A percentile compares a stretch with the other conserved stretches of the same genome.
These are phyloP conservation scores for Pluvianellus socialis DNA, from an alignment of 2,113 vertebrate species.

Conservation along the genomic window DNA sequence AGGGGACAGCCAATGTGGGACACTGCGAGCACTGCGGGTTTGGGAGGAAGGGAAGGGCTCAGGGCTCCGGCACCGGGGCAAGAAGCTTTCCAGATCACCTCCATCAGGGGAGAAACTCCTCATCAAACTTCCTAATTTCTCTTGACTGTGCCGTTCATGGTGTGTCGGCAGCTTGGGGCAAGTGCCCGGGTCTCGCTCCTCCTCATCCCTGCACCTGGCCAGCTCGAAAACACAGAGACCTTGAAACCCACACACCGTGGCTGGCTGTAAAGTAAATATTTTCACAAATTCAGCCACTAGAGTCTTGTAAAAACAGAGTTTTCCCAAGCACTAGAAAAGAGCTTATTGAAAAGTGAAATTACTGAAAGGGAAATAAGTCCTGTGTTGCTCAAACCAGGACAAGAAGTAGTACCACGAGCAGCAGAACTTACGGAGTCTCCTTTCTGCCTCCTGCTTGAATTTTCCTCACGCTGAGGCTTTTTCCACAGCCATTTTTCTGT, in stretches of 20 bases:
- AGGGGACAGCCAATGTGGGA: background rate
- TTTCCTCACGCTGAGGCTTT: background rate
- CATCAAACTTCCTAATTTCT: background rate
- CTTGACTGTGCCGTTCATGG: background rate
- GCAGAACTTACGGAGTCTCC: no score
- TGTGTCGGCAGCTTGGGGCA: background rate
- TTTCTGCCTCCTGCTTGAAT: background rate
- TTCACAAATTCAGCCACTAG: background rate
- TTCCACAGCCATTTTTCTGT: background rate
- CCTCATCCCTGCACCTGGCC: background rate
- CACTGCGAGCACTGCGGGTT: background rate
- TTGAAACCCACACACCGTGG: background rate
- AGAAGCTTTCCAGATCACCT: background rate
- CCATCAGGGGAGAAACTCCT: background rate
- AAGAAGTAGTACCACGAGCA: rapidly evolving
- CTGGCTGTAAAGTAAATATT: background rate
- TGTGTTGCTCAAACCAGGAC: background rate
- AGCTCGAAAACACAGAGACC: background rate
- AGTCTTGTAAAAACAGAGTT: background rate
- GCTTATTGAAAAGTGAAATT: background rate
- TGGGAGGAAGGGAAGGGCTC: background rate
- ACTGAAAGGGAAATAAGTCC: background rate
- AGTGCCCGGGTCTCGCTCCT: background rate
- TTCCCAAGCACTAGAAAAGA: background rate
- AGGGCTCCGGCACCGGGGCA: background rate